Percentiles rank a stretch among this genome's conserved stretches.
These are phyloP conservation scores for Opisthograptis luteolata DNA, from an alignment of 2,888 invertebrate genomes.

Conservation along the genomic window DNA sequence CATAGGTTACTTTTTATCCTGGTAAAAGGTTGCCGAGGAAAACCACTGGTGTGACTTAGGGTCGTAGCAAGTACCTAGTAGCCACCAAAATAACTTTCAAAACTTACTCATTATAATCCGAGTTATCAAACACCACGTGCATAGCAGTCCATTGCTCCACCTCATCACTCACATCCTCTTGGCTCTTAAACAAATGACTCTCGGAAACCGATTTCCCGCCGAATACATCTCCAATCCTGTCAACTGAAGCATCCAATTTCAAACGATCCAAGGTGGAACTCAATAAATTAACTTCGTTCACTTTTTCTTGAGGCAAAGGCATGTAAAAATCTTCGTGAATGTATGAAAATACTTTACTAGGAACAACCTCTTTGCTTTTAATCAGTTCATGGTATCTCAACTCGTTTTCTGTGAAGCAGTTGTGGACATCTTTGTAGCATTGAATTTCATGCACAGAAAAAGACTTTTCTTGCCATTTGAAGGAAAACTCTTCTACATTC, in stretches of 20 bases:
- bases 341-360: constrained; percentile 81
- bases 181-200: constrained; percentile 60
- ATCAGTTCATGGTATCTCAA: constrained; percentile 57
- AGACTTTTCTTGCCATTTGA: constrained; percentile 90
- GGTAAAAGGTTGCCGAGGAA: too few species aligned
- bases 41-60: background rate
- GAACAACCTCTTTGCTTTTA: constrained; percentile 56
- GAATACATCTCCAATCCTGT: constrained; percentile 43
- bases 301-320: constrained; percentile 56
- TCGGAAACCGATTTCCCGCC: constrained; percentile 49
- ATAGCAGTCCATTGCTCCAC: constrained; percentile 67
- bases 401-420: constrained; percentile 86
- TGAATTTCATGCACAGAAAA: constrained; percentile 86
- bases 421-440: constrained; percentile 84
- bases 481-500: constrained; percentile 61
- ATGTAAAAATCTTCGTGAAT: constrained; percentile 83
- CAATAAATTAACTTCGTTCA: constrained; percentile 40
- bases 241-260: constrained; percentile 47
- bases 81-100: too few species aligned
- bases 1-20: too few species aligned
- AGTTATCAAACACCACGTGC: constrained; percentile 72
- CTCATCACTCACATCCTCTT: constrained; percentile 51
- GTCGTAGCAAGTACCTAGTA: too few species aligned
- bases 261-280: constrained; percentile 51
- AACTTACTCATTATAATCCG: constrained; percentile 69